Evolutionary conservation across 2,888 invertebrate genomes (phyloP), one percentile per base, ranked within the genome.

Genomic region (Timema podura): DNA sequence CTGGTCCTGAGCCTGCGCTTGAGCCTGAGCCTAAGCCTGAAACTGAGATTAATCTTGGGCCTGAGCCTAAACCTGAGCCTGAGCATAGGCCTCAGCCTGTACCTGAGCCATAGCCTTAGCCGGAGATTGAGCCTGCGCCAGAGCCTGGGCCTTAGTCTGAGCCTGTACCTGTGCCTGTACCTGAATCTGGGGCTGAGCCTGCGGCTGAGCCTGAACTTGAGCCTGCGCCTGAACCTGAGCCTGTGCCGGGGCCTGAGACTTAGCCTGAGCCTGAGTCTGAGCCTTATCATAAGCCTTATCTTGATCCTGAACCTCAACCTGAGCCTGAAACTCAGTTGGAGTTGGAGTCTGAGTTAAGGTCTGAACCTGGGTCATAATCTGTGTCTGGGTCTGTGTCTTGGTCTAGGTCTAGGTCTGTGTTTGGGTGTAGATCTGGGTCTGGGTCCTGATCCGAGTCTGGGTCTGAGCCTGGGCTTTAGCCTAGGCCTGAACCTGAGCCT

Each of bases 281-380:
- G 67, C 73, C 70, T 76, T 76, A 57, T n/a, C 48, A 71, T 74
- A 74, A 71, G 68, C 67, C 68, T 68, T 64, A 30, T 11, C 72
- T 68, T 76, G 76, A 65, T 70, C 72, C 73, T 74, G 73, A 64
- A 72, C 69, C 74, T 75, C 75, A 48, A 67, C 73, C 70, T 76
- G 76, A 54, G 71, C 70, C 65, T 76, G 72, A 16, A 70, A 66
- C 69, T 73, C 71, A 48, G 70, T 69, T 54, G 74, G 75, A 61
- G 68, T 73, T 69, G 8, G 61, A 15, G 9, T 15, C 10, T 61
- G 61, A 15, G 15, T 15, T 15, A 11, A 9, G 61, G 15, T 15
- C 10, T 76, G 79, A 64, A 74, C 75, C 75, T 77, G 76, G 71
- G 76, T 75, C 71, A 78, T 77, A 73, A 76, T 76, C 74, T 81